Percentiles rank a stretch among this genome's conserved stretches.
Evolutionary conservation across 2,113 vertebrate species (phyloP).

Genomic region (Loxodonta africana): DNA sequence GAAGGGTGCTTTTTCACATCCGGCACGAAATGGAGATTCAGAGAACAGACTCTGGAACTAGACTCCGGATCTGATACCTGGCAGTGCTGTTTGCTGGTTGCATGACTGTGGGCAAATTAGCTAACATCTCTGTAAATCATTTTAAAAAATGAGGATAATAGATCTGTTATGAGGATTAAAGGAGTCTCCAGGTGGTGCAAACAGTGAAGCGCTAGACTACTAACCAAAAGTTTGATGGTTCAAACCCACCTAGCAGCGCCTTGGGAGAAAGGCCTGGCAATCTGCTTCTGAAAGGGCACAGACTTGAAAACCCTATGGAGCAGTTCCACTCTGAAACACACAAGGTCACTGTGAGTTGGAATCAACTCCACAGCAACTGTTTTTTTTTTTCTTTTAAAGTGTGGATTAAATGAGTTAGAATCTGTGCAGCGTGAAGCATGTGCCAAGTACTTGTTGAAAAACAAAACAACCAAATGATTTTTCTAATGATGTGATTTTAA

Average conservation of each 20-base stretch:
- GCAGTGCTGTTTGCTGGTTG: background rate
- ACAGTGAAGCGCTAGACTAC: background rate
- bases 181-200: background rate
- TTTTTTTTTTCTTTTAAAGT: too few relatives aligned
- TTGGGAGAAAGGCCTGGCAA: background rate
- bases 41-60: background rate
- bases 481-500: slow-evolving; percentile 19
- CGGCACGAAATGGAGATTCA: background rate
- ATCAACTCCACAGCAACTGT: background rate
- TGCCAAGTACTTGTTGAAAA: slow-evolving; percentile 49
- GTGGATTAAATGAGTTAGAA: slow-evolving; percentile 7
- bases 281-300: background rate
- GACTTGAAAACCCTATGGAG: background rate
- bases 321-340: background rate
- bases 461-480: background rate
- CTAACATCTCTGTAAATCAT: background rate
- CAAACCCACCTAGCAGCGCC: background rate
- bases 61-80: background rate
- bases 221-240: background rate
- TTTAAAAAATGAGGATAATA: background rate
- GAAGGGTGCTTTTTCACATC: background rate
- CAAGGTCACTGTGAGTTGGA: background rate
- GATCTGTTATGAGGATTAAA: background rate
- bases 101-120: background rate
- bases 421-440: background rate